Evolutionary conservation across 2,113 vertebrate genomes (phyloP).

Genomic region (Pithys albifrons): DNA sequence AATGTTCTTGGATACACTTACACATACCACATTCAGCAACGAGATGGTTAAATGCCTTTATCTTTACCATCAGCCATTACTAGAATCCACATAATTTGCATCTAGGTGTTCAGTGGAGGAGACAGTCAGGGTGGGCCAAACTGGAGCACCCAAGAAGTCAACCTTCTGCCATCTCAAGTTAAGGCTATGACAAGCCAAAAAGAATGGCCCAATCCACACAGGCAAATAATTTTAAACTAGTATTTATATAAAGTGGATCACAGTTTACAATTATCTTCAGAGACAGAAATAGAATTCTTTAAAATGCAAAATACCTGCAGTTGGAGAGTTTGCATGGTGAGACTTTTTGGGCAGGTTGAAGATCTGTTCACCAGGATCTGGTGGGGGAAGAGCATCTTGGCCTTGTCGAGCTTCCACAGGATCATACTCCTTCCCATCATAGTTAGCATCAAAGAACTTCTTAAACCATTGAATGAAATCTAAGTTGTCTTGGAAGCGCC

Average conservation of each 20-base stretch:
- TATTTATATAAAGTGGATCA: not conserved
- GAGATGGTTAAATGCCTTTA: not conserved
- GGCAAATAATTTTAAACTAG: not conserved
- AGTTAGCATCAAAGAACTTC: conserved; percentile 98
- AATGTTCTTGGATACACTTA: not conserved
- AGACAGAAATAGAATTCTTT: not conserved
- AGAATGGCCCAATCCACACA: accelerated
- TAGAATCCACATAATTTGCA: not conserved
- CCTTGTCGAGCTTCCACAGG: conserved; percentile 94
- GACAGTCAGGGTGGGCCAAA: not conserved
- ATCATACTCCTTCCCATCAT: conserved; percentile 97
- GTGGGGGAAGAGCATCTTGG: conserved; percentile 95
- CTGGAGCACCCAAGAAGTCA: not conserved
- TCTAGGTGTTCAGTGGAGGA: not conserved
- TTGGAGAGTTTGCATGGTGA: conserved; percentile 95
- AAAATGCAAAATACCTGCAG: conserved; percentile 82
- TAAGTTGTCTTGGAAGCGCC: conserved; percentile 98
- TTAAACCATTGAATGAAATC: conserved; percentile 99
- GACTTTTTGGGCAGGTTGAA: conserved; percentile 99
- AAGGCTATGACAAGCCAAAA: not conserved
- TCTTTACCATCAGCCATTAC: not conserved
- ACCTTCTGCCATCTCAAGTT: not conserved
- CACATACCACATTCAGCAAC: not conserved
- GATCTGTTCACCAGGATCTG: conserved; percentile 97
- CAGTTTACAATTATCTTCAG: not conserved